Conservation (phyloP, 2,797 vertebrate species). For the Ctenosaura bakeri region DNA sequence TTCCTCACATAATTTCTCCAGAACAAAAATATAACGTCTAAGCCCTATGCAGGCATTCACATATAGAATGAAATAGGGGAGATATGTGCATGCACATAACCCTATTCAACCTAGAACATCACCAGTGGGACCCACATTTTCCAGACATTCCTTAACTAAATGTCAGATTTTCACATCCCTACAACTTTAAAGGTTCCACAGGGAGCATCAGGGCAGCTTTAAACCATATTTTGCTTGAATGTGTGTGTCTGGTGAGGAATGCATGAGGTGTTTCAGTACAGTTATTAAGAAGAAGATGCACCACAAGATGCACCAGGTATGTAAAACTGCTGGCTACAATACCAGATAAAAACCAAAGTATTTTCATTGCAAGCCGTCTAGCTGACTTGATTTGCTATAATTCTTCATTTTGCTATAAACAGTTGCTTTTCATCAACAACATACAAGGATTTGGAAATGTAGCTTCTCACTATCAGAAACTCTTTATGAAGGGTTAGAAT, state of each 20-base stretch:
- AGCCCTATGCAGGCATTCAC: too few species aligned
- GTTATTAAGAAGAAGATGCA: neutral
- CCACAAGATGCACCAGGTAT: neutral
- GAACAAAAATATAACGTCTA: neutral
- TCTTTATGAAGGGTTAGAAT: too few species aligned
- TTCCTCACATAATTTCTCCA: neutral
- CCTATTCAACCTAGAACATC: too few species aligned
- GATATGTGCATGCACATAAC: too few species aligned
- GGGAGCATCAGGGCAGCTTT: too few species aligned
- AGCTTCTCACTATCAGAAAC: too few species aligned
- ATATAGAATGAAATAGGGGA: too few species aligned
- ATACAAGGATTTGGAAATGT: neutral
- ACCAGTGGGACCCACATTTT: too few species aligned
- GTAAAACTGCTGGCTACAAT: neutral
- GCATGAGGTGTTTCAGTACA: too few species aligned
- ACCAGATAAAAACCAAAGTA: neutral
- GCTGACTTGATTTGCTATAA: neutral
- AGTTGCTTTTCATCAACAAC: neutral
- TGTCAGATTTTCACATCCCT: too few species aligned
- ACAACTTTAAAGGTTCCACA: too few species aligned
- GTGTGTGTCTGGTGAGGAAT: neutral
- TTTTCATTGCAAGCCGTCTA: neutral
- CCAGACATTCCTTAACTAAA: too few species aligned
- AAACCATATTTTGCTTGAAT: neutral
- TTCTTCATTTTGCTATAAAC: neutral